Evolutionary conservation across 2,797 vertebrate species (phyloP).

Genomic region (Sebastes variabilis): DNA sequence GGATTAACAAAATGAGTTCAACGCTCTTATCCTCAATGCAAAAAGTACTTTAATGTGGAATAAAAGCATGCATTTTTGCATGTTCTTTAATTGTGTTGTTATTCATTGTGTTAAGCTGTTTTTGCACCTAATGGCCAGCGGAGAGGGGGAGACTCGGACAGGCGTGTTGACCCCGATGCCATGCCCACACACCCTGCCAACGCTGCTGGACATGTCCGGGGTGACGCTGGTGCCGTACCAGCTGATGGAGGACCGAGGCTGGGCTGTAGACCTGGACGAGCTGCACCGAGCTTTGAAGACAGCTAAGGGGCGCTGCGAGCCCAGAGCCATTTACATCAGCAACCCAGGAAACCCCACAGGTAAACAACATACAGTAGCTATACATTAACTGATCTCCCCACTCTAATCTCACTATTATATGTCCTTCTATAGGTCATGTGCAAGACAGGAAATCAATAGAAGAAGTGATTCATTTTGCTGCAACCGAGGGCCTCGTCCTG

Average conservation of each 20-base stretch:
- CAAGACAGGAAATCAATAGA: conserved; percentile 86
- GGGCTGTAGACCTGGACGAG: conserved; percentile 67
- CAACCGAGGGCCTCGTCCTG: conserved; percentile 83
- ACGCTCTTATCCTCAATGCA: neutral
- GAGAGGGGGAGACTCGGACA: conserved; percentile 44
- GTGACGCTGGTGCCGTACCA: conserved; percentile 59
- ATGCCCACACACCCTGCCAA: conserved; percentile 56
- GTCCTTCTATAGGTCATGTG: conserved; percentile 84
- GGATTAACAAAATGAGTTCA: neutral
- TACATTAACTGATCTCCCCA: no score
- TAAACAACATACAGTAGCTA: conserved; percentile 12
- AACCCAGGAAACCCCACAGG: conserved; percentile 83
- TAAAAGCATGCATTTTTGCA: neutral
- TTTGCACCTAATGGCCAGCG: conserved; percentile 63
- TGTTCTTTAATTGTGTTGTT: neutral
- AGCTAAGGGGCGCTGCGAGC: conserved; percentile 52
- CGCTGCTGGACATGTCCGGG: conserved; percentile 48
- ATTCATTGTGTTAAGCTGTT: conserved; percentile 49
- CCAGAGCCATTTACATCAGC: conserved; percentile 76
- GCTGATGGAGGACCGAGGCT: conserved; percentile 69
- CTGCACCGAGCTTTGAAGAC: conserved; percentile 51
- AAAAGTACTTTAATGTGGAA: neutral
- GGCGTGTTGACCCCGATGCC: conserved; percentile 75
- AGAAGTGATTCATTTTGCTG: conserved; percentile 86
- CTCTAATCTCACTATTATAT: neutral